Base-by-base conservation (phyloP, 2,888 invertebrate genomes). In the Thymelicus sylvestris region DNA sequence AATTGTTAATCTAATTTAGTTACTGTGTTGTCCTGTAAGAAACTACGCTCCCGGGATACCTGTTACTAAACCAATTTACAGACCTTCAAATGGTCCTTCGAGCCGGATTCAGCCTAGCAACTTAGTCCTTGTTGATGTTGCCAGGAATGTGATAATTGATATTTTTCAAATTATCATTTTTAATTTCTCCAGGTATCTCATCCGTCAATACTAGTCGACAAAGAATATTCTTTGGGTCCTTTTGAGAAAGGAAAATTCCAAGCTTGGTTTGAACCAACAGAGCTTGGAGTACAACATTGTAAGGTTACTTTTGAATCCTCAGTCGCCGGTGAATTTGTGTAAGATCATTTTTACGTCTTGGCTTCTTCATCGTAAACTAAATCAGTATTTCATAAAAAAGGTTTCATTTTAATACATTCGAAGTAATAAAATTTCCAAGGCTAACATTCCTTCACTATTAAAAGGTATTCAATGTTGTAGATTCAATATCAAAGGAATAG, bases 301-400 rank as follows among this genome's bases (percentile, higher is more conserved):
- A 80, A 6, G 64, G 80, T 93, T n/a, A 86, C 89, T 0, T 91
- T 93, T 62, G 75, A 83, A 59, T 93, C 93, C 0, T 64, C 76
- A 0, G 75, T 78, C 31, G 93, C 93, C 65, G 93, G 93, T 15
- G 90, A 91, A 79, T 93, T 90, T 75, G 81, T 89, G 93, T 93
- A 81, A 84, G 93, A 83, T 39, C 62, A 65, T 61, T 74, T 76
- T 71, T 60, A 71, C 73, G 73, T 70, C 8, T 41, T 66, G 24
- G 31, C 31, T n/a, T 57, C 24, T 5, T 57, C 24, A 12, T 31
- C 0, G 4, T 39, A 44, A 44, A 12, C 44, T 44, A 12, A 44
- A 10, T 10, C 12, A 44, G 4, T 12, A 19, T 44, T 44, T 44
- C 8, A 8, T 44, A 44, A 1, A 31, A 31, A 31, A 31, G 31